Evolutionary conservation across 1,140 invertebrate genomes (phyloP).

Genomic region (Portunus trituberculatus): DNA sequence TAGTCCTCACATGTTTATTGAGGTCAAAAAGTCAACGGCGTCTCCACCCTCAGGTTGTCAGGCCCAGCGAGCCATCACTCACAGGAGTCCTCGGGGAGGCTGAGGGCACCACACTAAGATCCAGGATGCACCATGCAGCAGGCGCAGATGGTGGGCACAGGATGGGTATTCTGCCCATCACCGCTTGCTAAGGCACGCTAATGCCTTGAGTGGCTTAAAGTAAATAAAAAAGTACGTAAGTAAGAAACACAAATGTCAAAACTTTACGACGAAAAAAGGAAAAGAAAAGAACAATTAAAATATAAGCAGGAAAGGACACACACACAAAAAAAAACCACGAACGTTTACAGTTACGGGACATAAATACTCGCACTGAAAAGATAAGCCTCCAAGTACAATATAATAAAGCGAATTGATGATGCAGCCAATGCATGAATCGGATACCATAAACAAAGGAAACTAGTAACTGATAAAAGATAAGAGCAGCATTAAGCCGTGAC

Average conservation of each 20-base stretch:
- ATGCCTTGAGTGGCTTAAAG: background rate
- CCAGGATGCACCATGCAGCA: background rate
- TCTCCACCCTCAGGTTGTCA: conserved; percentile 18
- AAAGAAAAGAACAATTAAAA: background rate
- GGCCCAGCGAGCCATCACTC: background rate
- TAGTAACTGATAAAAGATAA: conserved; percentile 9
- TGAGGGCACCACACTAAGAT: too few relatives aligned
- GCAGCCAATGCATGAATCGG: background rate
- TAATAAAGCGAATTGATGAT: background rate
- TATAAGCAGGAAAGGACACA: background rate
- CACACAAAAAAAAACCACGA: background rate
- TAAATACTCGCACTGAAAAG: background rate
- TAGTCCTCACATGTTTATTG: conserved; percentile 22
- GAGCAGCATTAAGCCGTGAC: background rate
- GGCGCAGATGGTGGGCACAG: background rate
- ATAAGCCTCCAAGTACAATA: background rate
- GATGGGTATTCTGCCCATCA: background rate
- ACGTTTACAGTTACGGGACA: background rate
- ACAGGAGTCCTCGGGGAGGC: background rate
- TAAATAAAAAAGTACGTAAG: background rate
- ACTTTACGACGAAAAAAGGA: background rate
- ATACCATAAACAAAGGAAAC: background rate
- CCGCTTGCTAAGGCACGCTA: background rate
- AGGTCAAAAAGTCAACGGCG: conserved; percentile 20
- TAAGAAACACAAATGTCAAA: background rate